These are phyloP conservation scores for Oopsacas minuta DNA, from an alignment of 37 sponge, comb jelly and placozoan species.

Conservation along the genomic window DNA sequence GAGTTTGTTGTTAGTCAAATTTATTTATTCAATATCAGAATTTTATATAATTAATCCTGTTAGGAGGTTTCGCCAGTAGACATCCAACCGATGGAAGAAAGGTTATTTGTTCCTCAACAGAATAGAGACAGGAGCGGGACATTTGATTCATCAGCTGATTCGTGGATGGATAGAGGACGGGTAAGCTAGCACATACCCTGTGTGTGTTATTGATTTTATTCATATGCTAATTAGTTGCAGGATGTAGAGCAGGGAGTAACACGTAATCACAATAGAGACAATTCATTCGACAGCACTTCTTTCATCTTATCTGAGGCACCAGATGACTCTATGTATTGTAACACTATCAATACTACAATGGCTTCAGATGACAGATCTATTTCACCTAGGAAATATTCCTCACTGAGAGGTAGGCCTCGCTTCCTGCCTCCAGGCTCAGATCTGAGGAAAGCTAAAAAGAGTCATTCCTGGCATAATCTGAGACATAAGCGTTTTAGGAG, in stretches of 20 bases:
- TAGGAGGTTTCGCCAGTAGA: neutral
- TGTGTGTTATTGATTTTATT: neutral
- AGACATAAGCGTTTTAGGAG: neutral
- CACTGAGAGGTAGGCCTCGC: neutral
- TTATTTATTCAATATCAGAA: neutral
- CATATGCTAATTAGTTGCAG: neutral
- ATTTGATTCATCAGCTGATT: neutral
- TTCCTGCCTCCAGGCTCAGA: neutral
- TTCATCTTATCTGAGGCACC: neutral
- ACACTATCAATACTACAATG: neutral
- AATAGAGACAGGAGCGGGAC: neutral
- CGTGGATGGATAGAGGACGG: neutral
- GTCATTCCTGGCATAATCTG: conserved; percentile 5
- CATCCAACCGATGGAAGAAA: neutral
- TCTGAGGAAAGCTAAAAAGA: conserved; percentile 1
- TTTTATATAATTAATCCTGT: neutral
- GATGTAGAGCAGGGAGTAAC: neutral
- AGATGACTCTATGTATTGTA: neutral
- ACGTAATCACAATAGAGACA: neutral
- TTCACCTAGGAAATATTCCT: neutral
- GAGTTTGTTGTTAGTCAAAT: neutral
- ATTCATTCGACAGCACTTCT: neutral
- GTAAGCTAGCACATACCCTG: neutral
- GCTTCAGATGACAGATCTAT: neutral
- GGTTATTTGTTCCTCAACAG: neutral